These are phyloP conservation scores for Pseudochaenichthys georgianus DNA, from an alignment of 2,797 vertebrate genomes.

Conservation along the genomic window DNA sequence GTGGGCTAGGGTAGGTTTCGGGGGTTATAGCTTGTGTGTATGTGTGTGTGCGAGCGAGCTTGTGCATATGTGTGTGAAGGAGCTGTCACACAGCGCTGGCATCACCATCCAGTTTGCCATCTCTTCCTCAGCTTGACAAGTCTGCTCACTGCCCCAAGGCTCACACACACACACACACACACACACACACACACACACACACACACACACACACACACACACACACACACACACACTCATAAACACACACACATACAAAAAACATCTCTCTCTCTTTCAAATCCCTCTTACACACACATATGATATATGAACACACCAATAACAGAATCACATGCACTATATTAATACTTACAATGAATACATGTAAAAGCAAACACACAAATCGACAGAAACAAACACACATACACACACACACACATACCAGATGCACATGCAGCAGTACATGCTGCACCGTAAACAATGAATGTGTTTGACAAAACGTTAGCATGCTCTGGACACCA, in stretches of 20 bases:
- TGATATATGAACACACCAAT: slow-evolving; percentile 50
- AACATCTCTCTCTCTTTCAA: slow-evolving; percentile 14
- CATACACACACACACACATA: not conserved
- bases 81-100: slow-evolving; percentile 79
- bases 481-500: slow-evolving; percentile 14
- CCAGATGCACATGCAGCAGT: slow-evolving; percentile 7
- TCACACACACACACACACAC: slow-evolving; percentile 42
- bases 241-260: no score
- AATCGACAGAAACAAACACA: not conserved
- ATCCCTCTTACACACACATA: slow-evolving; percentile 43
- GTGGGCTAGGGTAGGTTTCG: slow-evolving; percentile 62
- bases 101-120: slow-evolving; percentile 80
- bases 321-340: slow-evolving; percentile 15
- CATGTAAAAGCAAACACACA: slow-evolving; percentile 1
- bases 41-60: slow-evolving; percentile 42
- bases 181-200: slow-evolving; percentile 45
- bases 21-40: slow-evolving; percentile 48
- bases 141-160: slow-evolving; percentile 74
- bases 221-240: no score
- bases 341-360: slow-evolving; percentile 29
- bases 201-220: slow-evolving; percentile 28
- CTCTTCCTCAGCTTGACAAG: slow-evolving; percentile 81
- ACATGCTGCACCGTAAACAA: slow-evolving; percentile 21
- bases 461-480: slow-evolving; percentile 43
- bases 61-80: slow-evolving; percentile 72